A percentile compares a stretch with the other conserved stretches of the same genome.
These are phyloP conservation scores for Isoperla grammatica DNA, from an alignment of 2,888 invertebrate genomes.

Conservation along the genomic window DNA sequence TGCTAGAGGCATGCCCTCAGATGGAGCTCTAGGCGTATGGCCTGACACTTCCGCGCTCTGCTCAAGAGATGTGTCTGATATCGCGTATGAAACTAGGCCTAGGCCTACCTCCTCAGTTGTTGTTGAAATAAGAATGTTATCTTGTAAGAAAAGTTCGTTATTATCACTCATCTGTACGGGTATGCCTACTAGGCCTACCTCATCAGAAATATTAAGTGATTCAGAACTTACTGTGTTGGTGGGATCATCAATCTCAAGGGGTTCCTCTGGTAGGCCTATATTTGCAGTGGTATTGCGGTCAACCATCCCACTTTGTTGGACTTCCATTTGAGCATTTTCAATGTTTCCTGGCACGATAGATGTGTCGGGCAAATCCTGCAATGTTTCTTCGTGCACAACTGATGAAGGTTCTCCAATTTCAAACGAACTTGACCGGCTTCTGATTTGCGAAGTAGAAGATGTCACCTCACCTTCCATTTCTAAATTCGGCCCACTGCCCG, in stretches of 20 bases:
- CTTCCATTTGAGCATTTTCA: slow-evolving; percentile 11
- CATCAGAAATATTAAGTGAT: slow-evolving; percentile 4
- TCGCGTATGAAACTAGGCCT: no score
- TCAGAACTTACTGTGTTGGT: slow-evolving; percentile 14
- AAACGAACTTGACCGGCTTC: neutral
- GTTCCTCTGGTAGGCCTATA: neutral
- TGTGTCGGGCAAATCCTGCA: slow-evolving; percentile 15
- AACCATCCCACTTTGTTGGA: slow-evolving; percentile 1
- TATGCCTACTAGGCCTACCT: neutral
- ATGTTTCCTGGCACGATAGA: neutral
- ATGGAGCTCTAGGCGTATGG: no score
- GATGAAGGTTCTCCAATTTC: slow-evolving; percentile 1
- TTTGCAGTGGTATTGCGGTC: neutral
- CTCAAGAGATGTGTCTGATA: neutral
- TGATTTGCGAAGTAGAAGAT: slow-evolving; percentile 9
- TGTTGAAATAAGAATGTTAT: slow-evolving; percentile 9
- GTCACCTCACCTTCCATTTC: slow-evolving; percentile 16
- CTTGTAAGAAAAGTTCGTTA: slow-evolving; percentile 12
- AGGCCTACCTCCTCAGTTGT: slow-evolving; percentile 1
- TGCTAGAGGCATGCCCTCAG: no score
- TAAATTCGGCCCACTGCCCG: neutral
- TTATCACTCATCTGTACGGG: neutral
- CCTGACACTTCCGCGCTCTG: slow-evolving; percentile 5
- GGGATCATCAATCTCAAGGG: neutral
- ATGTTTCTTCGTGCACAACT: neutral